Base-by-base conservation (phyloP, 1,140 invertebrate genomes). In the Drosophila paulistorum region DNA sequence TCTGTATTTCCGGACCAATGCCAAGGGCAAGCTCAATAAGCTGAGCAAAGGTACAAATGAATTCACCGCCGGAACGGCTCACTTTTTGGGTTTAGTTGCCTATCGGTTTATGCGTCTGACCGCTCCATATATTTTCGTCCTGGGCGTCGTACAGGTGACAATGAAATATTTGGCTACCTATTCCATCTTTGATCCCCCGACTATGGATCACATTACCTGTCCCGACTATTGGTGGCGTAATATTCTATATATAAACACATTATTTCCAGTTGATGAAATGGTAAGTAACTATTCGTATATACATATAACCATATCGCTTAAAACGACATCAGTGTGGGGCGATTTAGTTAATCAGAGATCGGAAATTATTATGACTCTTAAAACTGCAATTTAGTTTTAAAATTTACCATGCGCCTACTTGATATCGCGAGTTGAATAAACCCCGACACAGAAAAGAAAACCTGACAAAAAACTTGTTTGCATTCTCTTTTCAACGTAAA, bases 221-320 rank as follows among this genome's bases (percentile, higher is more conserved):
- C 95, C 95, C 1, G 94, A 96, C 71, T 97, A 96, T 91, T 97
- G 96, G 96, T 97, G 96, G 96, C 94, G 96, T 58, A 97, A 97
- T 92, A 92, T 96, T 7, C 93, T 97, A 0, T 97, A 97, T 77
- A 96, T 97, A 77, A 97, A 97, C 87, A 97, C 96, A 0, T 92
- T 97, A 9, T 97, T 96, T 83, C 96, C 96, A 0, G 95, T 96
- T n/a, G 95, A 96, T 51, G 95, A 97, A 92, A 97, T 97, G 96
- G 96, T 97, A 91, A 93, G 92, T 90, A 37, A 4, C 37, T 4
- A 39, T 39, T 2, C 33, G 7, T 3, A 0, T 0, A 51, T 9
- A 45, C 42, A 45, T 0, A 13, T 13, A 13, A 13, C 37, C 4
- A 39, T 4, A 11, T n/a, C 10, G 11, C 4, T 13, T 39, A 5